Percentiles rank a stretch among this genome's conserved stretches.
Conservation (phyloP, 2,797 vertebrate species). For the Harpagifer antarcticus region DNA sequence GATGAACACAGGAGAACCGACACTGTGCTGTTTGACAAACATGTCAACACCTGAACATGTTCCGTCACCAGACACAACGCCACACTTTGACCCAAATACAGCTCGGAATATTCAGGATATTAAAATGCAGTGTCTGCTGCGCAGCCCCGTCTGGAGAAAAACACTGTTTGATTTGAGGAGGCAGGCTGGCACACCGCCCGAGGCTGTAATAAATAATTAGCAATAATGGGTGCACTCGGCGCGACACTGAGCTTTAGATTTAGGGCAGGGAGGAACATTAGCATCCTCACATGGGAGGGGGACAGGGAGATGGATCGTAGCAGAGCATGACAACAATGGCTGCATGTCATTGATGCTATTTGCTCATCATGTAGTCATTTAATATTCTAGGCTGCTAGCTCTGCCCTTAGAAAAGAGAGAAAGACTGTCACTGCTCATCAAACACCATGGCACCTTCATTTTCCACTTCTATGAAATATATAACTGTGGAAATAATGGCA, state of each 20-base stretch:
- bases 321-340: constrained; percentile 38
- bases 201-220: constrained; percentile 83
- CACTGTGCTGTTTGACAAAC: constrained; percentile 3
- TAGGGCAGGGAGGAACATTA: constrained; percentile 68
- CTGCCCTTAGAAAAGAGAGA: constrained; percentile 1
- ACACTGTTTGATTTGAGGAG: constrained; percentile 76
- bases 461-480: constrained; percentile 27
- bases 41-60: constrained; percentile 34
- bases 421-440: constrained; percentile 10
- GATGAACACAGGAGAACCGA: constrained; percentile 17
- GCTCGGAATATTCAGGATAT: constrained; percentile 54
- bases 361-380: constrained; percentile 10
- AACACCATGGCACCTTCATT: constrained; percentile 6
- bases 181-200: constrained; percentile 61
- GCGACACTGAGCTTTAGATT: constrained; percentile 70
- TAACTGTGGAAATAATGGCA: constrained; percentile 20
- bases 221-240: constrained; percentile 72
- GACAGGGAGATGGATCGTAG: constrained; percentile 45
- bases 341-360: constrained; percentile 26
- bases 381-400: constrained; percentile 1
- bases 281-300: constrained; percentile 59
- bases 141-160: constrained; percentile 68
- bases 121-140: constrained; percentile 52
- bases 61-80: constrained; percentile 12
- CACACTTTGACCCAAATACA: constrained; percentile 67